Base-by-base conservation (phyloP, 2,113 vertebrate genomes). In the Alligator sinensis region DNA sequence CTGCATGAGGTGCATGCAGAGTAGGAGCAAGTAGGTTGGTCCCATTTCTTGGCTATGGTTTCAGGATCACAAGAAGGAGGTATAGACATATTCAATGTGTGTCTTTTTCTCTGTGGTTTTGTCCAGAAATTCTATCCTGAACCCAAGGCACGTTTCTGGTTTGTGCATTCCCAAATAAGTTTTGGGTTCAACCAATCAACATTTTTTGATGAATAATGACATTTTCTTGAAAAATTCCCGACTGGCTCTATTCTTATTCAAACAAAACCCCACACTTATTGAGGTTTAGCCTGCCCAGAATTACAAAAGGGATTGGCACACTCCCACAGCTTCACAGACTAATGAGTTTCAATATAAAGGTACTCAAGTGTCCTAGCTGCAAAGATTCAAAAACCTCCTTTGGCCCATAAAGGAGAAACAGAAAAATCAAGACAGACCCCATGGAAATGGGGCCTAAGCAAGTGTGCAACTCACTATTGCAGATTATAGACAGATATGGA, bases 291-390 rank as follows among this genome's bases (percentile, higher is more conserved):
- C 78, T 92, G 91, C 87, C 21, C 95, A 95, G 96, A 96, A 95
- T 89, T 92, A 93, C 96, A 94, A 78, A 95, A 96, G 84, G 84
- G n/a, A 88, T 62, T 97, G 96, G 96, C 90, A 77, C 2, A 0
- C 91, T 92, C 47, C 87, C 66, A 38, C 28, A 96, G 47, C 61
- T 87, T 91, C 61, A 94, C 78, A 76, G 85, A 96, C 76, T 21
- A 77, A 89, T 82, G 96, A 96, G 92, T 95, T 91, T 78, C 91
- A 96, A 82, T 82, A 91, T 1, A 0, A 82, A 95, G 88, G 95
- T 96, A 84, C 88, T 93, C 89, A 96, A 97, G 92, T 96, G 86
- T 91, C 81, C 86, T 91, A 94, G 82, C 62, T 92, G 91, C 76
- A 96, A 72, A 21, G 86, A 92, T 86, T 96, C 91, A 92, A 96